Percentiles rank a stretch among this genome's conserved stretches.
phyloP scores from a whole-genome alignment of 2,113 vertebrate genomes.

The Formicarius rufipectus region DNA sequence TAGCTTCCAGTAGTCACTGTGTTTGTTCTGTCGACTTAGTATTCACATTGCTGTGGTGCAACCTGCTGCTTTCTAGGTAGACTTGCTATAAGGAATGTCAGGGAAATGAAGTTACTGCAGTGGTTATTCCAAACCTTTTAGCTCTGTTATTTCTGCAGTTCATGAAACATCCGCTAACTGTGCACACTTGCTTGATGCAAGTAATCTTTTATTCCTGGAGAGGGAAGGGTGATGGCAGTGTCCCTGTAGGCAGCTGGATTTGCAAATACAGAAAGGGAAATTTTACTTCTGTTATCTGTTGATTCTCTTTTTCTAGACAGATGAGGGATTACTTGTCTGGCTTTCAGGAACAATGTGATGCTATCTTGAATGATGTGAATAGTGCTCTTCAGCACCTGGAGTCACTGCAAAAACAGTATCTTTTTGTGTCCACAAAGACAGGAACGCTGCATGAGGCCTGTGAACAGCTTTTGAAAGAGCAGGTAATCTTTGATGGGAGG shows the following conservation, averaged over 20 bases:
- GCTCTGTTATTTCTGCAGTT: background rate
- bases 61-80: background rate
- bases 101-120: background rate
- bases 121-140: background rate
- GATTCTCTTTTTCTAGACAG: conserved; percentile 80
- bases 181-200: background rate
- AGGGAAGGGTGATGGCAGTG: background rate
- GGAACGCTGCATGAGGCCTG: conserved; percentile 94
- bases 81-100: background rate
- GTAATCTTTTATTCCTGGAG: background rate
- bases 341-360: conserved; percentile 95
- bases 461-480: conserved; percentile 95
- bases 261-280: background rate
- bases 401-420: conserved; percentile 94
- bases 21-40: background rate
- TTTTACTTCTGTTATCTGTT: conserved; percentile 62
- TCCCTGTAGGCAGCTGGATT: conserved; percentile 21
- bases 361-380: conserved; percentile 90
- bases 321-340: conserved; percentile 90
- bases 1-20: background rate
- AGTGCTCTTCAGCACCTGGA: conserved; percentile 90
- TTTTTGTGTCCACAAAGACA: conserved; percentile 97
- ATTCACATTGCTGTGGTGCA: background rate
- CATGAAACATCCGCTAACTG: background rate
- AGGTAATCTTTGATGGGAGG: conserved; percentile 75